These are phyloP conservation scores for Euschistus heros DNA, from an alignment of 1,140 invertebrate genomes.

Conservation along the genomic window DNA sequence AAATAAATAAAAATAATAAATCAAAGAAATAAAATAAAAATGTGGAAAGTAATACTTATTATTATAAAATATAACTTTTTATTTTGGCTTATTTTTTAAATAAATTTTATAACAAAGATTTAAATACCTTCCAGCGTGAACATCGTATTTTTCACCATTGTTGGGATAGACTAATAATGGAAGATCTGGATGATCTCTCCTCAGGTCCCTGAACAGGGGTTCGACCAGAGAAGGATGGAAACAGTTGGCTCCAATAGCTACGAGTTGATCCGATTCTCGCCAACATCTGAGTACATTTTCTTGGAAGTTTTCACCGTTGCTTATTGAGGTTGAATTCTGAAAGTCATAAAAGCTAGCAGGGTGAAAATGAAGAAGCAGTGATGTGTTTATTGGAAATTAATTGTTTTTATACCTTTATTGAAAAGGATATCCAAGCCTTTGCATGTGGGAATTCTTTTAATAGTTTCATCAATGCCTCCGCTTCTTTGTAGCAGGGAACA, in stretches of 20 bases:
- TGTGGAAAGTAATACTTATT: too few relatives aligned
- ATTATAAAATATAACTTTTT: too few relatives aligned
- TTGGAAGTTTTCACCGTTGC: conserved; percentile 62
- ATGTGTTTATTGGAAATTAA: not conserved
- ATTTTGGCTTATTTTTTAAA: too few relatives aligned
- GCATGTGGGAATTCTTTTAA: conserved; percentile 56
- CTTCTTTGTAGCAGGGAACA: conserved; percentile 73
- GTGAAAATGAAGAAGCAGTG: not conserved
- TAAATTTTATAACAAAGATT: too few relatives aligned
- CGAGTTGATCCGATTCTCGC: conserved; percentile 49
- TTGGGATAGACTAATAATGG: conserved; percentile 63
- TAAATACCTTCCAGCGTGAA: not conserved
- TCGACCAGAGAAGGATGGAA: conserved; percentile 49
- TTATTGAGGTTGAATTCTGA: conserved; percentile 51
- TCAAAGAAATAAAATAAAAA: too few relatives aligned
- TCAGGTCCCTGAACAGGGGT: conserved; percentile 44
- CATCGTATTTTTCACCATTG: conserved; percentile 43
- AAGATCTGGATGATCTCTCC: conserved; percentile 37
- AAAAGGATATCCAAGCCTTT: conserved; percentile 74
- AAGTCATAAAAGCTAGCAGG: not conserved
- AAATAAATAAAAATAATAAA: too few relatives aligned
- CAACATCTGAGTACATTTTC: conserved; percentile 50
- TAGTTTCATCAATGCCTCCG: conserved; percentile 62
- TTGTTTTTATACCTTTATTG: conserved; percentile 50
- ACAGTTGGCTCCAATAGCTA: conserved; percentile 81